A percentile compares a stretch with the other conserved stretches of the same genome.
Conservation (phyloP, 2,888 invertebrate genomes). For the Lasioglossum lativentre region DNA sequence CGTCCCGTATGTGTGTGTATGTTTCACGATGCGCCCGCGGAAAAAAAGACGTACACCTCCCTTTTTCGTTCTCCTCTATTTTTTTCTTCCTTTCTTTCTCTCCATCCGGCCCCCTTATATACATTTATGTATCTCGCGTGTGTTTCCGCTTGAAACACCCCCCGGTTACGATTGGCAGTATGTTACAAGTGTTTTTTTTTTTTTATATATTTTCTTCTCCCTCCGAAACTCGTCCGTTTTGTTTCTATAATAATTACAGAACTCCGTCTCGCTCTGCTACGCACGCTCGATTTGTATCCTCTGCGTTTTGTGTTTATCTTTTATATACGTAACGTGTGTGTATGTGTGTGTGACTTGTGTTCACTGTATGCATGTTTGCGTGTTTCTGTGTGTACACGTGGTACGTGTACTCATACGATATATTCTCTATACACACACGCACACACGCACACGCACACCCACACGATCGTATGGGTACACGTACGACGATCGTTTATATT, state of each 20-base stretch:
- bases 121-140: slow-evolving; percentile 57
- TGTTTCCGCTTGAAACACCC: slow-evolving; percentile 68
- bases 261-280: slow-evolving; percentile 31
- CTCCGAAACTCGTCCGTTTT: background rate
- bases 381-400: background rate
- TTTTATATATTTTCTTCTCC: slow-evolving; percentile 8
- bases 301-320: slow-evolving; percentile 17
- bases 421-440: background rate
- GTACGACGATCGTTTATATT: background rate
- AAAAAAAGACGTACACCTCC: slow-evolving; percentile 58
- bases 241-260: slow-evolving; percentile 33
- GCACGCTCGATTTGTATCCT: slow-evolving; percentile 19
- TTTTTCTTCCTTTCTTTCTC: background rate
- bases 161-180: slow-evolving; percentile 81
- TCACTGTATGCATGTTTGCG: background rate
- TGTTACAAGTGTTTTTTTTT: slow-evolving; percentile 73
- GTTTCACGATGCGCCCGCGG: slow-evolving; percentile 56
- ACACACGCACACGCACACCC: background rate
- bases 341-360: background rate
- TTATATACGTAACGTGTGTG: background rate
- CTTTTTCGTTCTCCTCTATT: background rate
- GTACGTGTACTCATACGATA: background rate
- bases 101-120: slow-evolving; percentile 39
- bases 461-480: background rate
- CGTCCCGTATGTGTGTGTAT: slow-evolving; percentile 27